Evolutionary conservation across 2,797 vertebrate genomes (phyloP), one percentile per base, ranked within the genome.

Genomic region (Serranus cabrilla): DNA sequence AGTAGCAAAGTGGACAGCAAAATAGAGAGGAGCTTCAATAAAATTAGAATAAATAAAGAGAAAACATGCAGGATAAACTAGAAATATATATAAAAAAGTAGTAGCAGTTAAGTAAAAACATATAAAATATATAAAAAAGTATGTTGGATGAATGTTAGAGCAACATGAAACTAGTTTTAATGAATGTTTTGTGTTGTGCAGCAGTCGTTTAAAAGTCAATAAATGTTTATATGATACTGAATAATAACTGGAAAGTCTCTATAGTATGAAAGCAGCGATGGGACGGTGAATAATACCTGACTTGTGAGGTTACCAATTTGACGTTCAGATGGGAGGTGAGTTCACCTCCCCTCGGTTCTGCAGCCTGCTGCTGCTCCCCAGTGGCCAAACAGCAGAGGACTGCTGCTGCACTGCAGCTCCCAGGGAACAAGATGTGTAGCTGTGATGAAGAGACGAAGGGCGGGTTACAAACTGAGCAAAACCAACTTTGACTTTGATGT

Each of bases 341-440:
- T 10, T 23, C 34, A 13, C 37, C 51, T 1, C 20, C n/a, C 18
- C 11, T 12, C 13, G 21, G 7, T 9, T 13, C 27, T 39, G 0
- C 62, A 55, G 51, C 34, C 13, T 43, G 43, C 58, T 87, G 60
- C 78, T 87, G 80, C 80, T 40, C 71, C 55, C 85, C 58, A 80
- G 83, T 85, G 84, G 80, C 49, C 78, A 50, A 73, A 74, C 67
- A 78, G 7, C 27, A 67, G 50, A 80, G 25, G 21, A 27, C 63
- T 58, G 25, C 31, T 64, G 27, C 13, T 27, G n/a, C 8, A 0
- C 21, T 12, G 18, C 5, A 25, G n/a, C n/a, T 51, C 11, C 18
- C 63, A 31, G 43, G 56, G 42, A 20, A 74, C 37, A 56, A 23
- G 37, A 42, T 2, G 20, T 7, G 56, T 17, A 55, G 56, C 7